Evolutionary conservation across 2,113 vertebrate genomes (phyloP), one percentile per base, ranked within the genome.

Genomic region (Boleophthalmus pectinirostris): DNA sequence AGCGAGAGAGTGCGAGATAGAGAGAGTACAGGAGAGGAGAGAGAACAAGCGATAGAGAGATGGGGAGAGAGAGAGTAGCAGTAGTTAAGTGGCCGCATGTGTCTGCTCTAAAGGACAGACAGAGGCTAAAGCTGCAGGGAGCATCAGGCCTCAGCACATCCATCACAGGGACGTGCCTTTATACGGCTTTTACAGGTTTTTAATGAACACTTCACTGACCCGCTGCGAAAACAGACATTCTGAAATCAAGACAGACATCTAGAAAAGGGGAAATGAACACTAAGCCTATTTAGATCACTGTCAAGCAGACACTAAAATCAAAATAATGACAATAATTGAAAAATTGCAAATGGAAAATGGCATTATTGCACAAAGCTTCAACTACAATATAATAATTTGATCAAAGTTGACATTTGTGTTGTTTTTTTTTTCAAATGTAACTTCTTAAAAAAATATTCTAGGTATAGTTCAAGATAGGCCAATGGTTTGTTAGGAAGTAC

Each of bases 11-110:
- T 0, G 1, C 0, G 20, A 20, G 14, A 46, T 2, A 9, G 20
- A 54, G 5, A n/a, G 20, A n/a, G 5, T 0, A 20, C 1, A 3
- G 7, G 51, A 54, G 51, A 46, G 11, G 14, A 46, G 14, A n/a
- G 46, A 12, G 14, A 16, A 2, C 1, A 47, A 47, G 15, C n/a
- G n/a, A 46, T 9, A 46, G 45, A 46, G 12, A 46, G 4, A 46
- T 11, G 14, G 14, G 9, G 45, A 46, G 45, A 5, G 10, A 46
- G 5, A 20, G 49, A 20, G 49, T 3, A 7, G 20, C 9, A 53
- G 12, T 1, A 80, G 68, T 82, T 88, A 88, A 91, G 85, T 87
- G 83, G 75, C 70, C 0, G 68, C 65, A 64, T 70, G 73, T 29
- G 29, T 79, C 35, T 29, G 71, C 76, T 74, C 53, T 60, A 67